Evolutionary conservation across 2,888 invertebrate genomes (phyloP), one percentile per base, ranked within the genome.

Genomic region (Epinotia demarniana): DNA sequence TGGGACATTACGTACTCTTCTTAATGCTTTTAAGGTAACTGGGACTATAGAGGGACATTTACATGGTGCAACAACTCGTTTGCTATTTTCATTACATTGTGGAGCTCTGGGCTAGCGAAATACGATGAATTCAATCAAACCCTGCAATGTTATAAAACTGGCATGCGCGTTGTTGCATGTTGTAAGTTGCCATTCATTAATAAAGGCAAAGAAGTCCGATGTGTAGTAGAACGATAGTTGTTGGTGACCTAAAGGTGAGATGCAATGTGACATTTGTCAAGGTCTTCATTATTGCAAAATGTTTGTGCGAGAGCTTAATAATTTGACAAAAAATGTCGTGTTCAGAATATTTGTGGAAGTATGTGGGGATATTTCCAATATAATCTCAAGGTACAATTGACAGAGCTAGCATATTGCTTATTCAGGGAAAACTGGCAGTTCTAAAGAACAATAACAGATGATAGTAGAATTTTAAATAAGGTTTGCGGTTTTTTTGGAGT

Each of bases 351-450:
- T 67, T 61, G 69, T 68, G 67, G 60, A 57, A 72, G 73, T 63
- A 74, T 67, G 67, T 69, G 58, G 58, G 71, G 43, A 73, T 69
- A 63, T 62, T 64, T 77, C 78, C 80, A 74, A 79, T 77, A 81
- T 81, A 81, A 81, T 84, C 82, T 77, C 86, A 82, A 88, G 77
- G 73, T 75, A 83, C 89, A 88, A 83, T 89, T 80, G 81, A 89
- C 82, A 89, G 86, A 87, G 82, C 88, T 90, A 91, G 84, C 86
- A 81, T 85, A 80, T 84, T 79, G 84, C 82, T 80, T 83, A 80
- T 81, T 85, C 79, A 84, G 83, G 84, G 84, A 88, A 91, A 92
- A 92, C 89, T 89, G 92, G 92, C 92, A 92, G 92, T 91, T 92
- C 84, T 82, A 79, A 78, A 78, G 46, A 39, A 57, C 3, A 8